Percentiles rank a stretch among this genome's conserved stretches.
These are phyloP conservation scores for Ciconia boyciana DNA, from an alignment of 2,113 vertebrate species.

Conservation along the genomic window DNA sequence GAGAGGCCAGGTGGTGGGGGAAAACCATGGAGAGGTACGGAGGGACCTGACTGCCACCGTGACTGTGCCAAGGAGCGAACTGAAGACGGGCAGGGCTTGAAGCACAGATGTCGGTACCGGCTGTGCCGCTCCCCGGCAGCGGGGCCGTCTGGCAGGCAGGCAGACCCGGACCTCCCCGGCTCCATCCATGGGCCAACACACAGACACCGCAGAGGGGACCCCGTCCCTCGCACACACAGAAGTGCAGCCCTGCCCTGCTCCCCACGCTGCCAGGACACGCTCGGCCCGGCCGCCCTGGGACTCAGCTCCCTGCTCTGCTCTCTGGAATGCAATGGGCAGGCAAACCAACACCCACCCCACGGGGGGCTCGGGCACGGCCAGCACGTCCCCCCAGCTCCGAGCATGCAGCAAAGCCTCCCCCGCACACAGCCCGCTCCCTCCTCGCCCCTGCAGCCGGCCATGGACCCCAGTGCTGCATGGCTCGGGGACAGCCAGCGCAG, in stretches of 20 bases:
- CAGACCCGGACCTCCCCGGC: not conserved
- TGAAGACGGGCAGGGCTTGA: not conserved
- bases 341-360: not conserved
- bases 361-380: not conserved
- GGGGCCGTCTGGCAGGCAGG: conserved; percentile 13
- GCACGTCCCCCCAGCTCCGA: not conserved
- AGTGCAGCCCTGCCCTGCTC: not conserved
- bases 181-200: not conserved
- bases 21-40: not conserved
- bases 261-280: not conserved
- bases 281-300: not conserved
- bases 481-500: not conserved
- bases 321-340: rapidly evolving
- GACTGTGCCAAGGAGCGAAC: not conserved
- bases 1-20: not conserved
- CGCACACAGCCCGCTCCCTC: not conserved
- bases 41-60: not conserved
- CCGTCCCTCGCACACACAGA: rapidly evolving
- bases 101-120: conserved; percentile 14
- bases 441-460: not conserved
- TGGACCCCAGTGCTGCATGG: rapidly evolving
- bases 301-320: not conserved
- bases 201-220: not conserved
- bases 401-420: not conserved
- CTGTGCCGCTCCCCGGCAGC: not conserved